Percentiles rank a stretch among this genome's conserved stretches.
phyloP scores from a whole-genome alignment of 1,140 invertebrate genomes.

The Drosophila nikananu region DNA sequence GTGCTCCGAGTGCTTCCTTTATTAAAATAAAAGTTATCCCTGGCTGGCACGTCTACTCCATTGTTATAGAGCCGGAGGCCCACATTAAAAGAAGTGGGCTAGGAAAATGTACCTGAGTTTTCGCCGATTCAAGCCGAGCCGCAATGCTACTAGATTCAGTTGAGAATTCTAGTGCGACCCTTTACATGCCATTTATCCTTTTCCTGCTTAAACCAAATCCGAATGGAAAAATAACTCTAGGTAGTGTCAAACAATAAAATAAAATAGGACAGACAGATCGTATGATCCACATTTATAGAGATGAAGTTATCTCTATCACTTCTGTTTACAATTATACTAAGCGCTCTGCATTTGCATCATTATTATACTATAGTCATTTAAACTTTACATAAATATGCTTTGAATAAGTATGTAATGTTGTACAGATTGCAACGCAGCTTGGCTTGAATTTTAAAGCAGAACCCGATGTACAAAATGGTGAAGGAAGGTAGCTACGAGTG shows the following conservation, averaged over 20 bases:
- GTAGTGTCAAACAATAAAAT: too few relatives aligned
- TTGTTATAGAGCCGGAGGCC: slow-evolving; percentile 11
- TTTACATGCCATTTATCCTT: too few relatives aligned
- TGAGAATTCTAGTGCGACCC: not conserved
- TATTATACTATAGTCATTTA: not conserved
- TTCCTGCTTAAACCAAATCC: too few relatives aligned
- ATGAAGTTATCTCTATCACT: not conserved
- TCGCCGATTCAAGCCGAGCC: not conserved
- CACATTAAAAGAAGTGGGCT: slow-evolving; percentile 4
- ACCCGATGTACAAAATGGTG: slow-evolving; percentile 1
- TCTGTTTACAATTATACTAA: not conserved
- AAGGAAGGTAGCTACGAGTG: slow-evolving; percentile 22
- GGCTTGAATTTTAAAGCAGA: slow-evolving; percentile 22
- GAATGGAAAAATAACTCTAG: too few relatives aligned
- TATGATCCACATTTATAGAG: not conserved
- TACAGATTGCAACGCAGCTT: not conserved
- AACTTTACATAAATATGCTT: too few relatives aligned
- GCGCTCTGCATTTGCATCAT: not conserved
- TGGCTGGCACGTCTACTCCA: slow-evolving; percentile 23
- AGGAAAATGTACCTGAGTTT: slow-evolving; percentile 12
- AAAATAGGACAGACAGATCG: not conserved
- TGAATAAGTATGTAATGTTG: not conserved
- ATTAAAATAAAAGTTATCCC: slow-evolving; percentile 38
- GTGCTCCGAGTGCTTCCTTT: slow-evolving; percentile 33
- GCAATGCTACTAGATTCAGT: not conserved